A percentile compares a stretch with the other conserved stretches of the same genome.
Conservation (phyloP, 2,797 vertebrate genomes). For the Chelmon rostratus region DNA sequence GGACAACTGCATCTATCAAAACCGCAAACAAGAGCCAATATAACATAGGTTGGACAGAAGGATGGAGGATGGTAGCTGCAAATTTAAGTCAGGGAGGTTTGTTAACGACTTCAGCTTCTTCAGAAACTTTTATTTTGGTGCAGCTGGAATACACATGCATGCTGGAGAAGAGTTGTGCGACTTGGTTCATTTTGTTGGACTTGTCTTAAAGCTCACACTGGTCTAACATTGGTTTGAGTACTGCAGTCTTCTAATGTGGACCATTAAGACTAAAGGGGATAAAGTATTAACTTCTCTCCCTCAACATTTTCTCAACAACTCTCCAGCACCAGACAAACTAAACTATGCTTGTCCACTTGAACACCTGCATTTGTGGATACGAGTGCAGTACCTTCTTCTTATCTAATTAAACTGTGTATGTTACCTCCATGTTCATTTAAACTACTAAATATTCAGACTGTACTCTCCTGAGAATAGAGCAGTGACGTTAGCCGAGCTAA, state of each 20-base stretch:
- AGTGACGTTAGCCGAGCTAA: background rate
- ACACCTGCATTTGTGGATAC: background rate
- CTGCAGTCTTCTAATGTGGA: no score
- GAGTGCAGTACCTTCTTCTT: background rate
- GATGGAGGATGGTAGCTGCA: background rate
- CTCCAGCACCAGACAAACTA: no score
- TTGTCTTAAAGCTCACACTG: no score
- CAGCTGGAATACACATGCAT: no score
- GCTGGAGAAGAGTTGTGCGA: no score
- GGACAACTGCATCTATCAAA: conserved; percentile 88
- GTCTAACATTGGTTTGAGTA: no score
- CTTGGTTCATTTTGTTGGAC: no score
- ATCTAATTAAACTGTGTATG: background rate
- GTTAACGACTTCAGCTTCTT: no score
- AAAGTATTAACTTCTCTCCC: background rate
- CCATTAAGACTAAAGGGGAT: no score
- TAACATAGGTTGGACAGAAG: background rate
- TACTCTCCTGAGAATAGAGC: no score
- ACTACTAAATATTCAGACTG: no score
- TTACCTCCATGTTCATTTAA: background rate
- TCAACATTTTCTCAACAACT: background rate
- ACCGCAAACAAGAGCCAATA: conserved; percentile 2
- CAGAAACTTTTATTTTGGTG: background rate
- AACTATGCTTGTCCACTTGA: background rate
- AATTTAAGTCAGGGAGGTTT: no score